A percentile compares a stretch with the other conserved stretches of the same genome.
These are phyloP conservation scores for Momotus momota DNA, from an alignment of 2,797 vertebrate genomes.

Conservation along the genomic window DNA sequence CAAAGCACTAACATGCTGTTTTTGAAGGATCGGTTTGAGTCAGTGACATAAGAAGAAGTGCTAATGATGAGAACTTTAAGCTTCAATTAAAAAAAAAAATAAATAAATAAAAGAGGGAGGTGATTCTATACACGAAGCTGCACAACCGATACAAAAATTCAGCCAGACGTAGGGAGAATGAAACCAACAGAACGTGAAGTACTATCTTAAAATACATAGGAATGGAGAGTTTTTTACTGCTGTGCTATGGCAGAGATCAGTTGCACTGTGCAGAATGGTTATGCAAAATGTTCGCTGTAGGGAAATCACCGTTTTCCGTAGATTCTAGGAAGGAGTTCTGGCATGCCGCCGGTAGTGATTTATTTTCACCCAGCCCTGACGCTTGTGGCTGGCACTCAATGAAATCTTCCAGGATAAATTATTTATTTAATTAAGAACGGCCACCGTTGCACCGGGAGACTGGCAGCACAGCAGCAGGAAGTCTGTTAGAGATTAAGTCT, in stretches of 20 bases:
- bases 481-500: conserved; percentile 10
- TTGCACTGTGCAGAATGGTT: not conserved
- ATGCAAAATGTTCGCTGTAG: not conserved
- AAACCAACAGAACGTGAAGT: not conserved
- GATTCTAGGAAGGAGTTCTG: conserved; percentile 26
- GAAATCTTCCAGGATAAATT: conserved; percentile 42
- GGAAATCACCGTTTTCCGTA: not conserved
- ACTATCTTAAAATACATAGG: not conserved
- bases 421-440: conserved; percentile 49
- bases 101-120: not conserved
- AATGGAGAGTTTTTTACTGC: not conserved
- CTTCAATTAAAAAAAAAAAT: not conserved
- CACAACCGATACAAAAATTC: not conserved
- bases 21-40: not conserved
- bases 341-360: not conserved
- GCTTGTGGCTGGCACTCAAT: conserved; percentile 34
- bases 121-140: not conserved
- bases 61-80: not conserved
- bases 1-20: not conserved
- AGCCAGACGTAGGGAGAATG: not conserved
- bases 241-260: not conserved
- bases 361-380: conserved; percentile 32
- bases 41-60: not conserved
- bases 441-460: not conserved
- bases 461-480: conserved; percentile 29